Conservation (phyloP, 2,797 vertebrate genomes). For the Anas georgica region DNA sequence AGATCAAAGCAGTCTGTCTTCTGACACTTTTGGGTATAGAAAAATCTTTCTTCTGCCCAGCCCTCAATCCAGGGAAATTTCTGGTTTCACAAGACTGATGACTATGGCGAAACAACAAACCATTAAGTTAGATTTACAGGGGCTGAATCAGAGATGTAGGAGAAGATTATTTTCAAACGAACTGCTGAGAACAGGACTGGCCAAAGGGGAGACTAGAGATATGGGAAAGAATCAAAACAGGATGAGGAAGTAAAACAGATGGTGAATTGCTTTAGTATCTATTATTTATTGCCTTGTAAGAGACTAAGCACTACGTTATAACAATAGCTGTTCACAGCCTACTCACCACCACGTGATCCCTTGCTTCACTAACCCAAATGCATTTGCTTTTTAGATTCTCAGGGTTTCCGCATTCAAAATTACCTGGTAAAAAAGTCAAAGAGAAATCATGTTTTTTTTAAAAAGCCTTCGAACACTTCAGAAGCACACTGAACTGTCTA, state of each 20-base stretch:
- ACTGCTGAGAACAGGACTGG: conserved; percentile 38
- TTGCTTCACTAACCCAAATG: conserved; percentile 75
- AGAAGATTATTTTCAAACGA: conserved; percentile 55
- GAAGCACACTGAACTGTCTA: neutral
- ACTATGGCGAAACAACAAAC: conserved; percentile 56
- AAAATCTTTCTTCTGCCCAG: conserved; percentile 55
- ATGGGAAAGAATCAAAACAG: conserved; percentile 7
- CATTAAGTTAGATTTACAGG: conserved; percentile 62
- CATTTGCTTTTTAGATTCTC: conserved; percentile 82
- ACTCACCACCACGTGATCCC: conserved; percentile 79
- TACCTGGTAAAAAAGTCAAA: conserved; percentile 70
- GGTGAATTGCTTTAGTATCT: conserved; percentile 39
- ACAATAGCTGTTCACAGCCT: neutral
- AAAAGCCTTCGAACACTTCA: neutral
- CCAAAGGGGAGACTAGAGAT: conserved; percentile 41
- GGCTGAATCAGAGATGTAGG: conserved; percentile 44
- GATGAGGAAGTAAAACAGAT: conserved; percentile 37
- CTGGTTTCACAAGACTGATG: conserved; percentile 57
- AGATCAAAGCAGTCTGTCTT: conserved; percentile 48
- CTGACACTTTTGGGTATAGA: conserved; percentile 40
- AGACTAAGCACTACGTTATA: neutral
- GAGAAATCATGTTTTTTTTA: neutral
- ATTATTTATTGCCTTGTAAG: conserved; percentile 52
- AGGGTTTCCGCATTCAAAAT: conserved; percentile 84
- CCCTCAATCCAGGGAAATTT: conserved; percentile 27